Base-by-base conservation (phyloP, 2,888 invertebrate species). In the Ditylenchus weischeri region DNA sequence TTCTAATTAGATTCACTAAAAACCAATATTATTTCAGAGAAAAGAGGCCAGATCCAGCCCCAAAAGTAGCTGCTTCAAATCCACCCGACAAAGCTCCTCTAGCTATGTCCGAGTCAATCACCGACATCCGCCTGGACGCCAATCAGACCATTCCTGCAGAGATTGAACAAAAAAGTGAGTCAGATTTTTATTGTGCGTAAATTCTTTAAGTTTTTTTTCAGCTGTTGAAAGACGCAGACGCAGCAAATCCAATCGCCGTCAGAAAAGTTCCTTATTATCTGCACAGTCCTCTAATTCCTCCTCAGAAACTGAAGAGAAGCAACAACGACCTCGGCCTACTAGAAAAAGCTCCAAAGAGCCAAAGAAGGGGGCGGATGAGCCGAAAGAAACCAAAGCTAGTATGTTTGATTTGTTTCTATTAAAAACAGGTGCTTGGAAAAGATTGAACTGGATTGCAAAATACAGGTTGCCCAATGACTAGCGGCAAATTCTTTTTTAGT, bases 241-340 rank as follows among this genome's bases (percentile, higher is more conserved):
- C 13, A 54, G 54, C 54, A 21, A n/a, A 23, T 54, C 54, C 4
- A n/a, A 2, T 10, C 54, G 54, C 1, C 21, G 54, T 11, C 54
- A 54, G 8, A 54, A 54, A 7, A 54, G 54, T 8, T 11, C 54
- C 23, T 18, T 54, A 8, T 4, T n/a, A 54, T 11, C 54, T 11
- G 54, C 54, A 21, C 29, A 23, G 2, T 21, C 21, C 11, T 54
- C 54, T 7, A 54, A 62, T 43, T 29, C 49, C n/a, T 66, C 50
- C 35, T 57, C 61, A 21, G 61, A 21, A 21, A 23, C 13, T 29
- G 64, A 65, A 66, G 43, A 61, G 62, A 23, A 64, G 54, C 19
- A 61, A 18, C 29, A 50, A 13, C 5, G 21, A 21, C 36, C 29
- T n/a, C 13, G 51, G n/a, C 50, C 19, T 18, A 5, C 54, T 7